Percentiles rank a stretch among this genome's conserved stretches.
phyloP scores from a whole-genome alignment of 2,797 vertebrate species.

The Peromyscus nudipes region DNA sequence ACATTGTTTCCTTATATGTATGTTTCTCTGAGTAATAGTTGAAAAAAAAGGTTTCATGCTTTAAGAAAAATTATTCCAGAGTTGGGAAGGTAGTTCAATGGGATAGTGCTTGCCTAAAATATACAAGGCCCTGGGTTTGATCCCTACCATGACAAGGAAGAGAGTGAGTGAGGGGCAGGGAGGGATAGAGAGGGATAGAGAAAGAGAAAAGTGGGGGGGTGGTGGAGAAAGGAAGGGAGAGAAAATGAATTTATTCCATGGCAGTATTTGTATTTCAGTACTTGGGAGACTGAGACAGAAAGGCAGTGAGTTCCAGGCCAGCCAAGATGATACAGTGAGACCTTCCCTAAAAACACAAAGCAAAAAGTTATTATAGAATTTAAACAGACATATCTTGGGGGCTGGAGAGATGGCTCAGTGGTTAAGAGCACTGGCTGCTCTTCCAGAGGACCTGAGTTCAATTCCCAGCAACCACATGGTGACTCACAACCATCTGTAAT shows the following conservation, averaged over 20 bases:
- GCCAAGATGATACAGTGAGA: not conserved
- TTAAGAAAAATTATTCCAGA: not conserved
- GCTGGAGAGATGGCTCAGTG: no score
- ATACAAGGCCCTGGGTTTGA: not conserved
- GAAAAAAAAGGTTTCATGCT: not conserved
- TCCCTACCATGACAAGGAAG: not conserved
- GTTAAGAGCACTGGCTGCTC: no score
- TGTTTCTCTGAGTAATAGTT: not conserved
- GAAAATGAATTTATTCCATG: not conserved
- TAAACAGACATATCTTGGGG: not conserved
- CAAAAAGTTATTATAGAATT: not conserved
- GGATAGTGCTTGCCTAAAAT: not conserved
- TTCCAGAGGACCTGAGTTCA: no score
- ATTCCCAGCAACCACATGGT: no score
- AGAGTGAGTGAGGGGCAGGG: no score
- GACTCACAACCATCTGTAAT: no score
- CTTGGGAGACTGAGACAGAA: not conserved
- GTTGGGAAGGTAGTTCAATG: not conserved
- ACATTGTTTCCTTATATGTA: not conserved
- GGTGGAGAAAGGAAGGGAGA: not conserved
- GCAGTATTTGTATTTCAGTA: not conserved
- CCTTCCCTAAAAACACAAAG: not conserved
- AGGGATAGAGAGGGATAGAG: not conserved
- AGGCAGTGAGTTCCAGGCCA: not conserved
- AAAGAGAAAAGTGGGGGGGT: not conserved